Evolutionary conservation across 2,113 vertebrate genomes (phyloP).

Genomic region (Orientallactaga bullata): DNA sequence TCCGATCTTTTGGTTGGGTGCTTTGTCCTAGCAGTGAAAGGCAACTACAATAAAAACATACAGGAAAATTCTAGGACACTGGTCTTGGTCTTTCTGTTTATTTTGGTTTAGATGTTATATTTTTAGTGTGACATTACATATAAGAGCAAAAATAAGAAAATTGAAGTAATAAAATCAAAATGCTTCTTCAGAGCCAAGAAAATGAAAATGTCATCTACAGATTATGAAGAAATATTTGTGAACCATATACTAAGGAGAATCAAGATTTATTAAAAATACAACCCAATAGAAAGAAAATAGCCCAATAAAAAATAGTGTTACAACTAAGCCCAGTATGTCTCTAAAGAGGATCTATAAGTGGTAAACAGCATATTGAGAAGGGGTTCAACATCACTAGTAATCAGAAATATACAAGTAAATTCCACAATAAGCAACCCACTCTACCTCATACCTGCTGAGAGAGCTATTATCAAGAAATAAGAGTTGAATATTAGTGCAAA

Average conservation of each 20-base stretch:
- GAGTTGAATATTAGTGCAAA: too few relatives aligned
- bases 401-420: neutral
- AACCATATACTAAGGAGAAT: fast-evolving
- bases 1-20: too few relatives aligned
- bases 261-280: neutral
- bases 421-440: too few relatives aligned
- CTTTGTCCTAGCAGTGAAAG: too few relatives aligned
- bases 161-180: neutral
- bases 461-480: neutral
- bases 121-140: neutral
- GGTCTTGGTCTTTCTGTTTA: too few relatives aligned
- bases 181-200: neutral
- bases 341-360: neutral
- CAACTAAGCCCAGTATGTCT: too few relatives aligned
- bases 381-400: too few relatives aligned
- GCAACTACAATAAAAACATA: too few relatives aligned
- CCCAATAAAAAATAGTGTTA: too few relatives aligned
- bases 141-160: neutral
- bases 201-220: neutral
- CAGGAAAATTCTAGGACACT: too few relatives aligned
- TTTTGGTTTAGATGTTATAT: too few relatives aligned
- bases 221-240: neutral
- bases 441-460: neutral
- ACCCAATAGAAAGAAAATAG: neutral
- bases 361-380: neutral